Evolutionary conservation across 2,888 invertebrate genomes (phyloP), one percentile per base, ranked within the genome.

Genomic region (Glaucopsyche alexis): DNA sequence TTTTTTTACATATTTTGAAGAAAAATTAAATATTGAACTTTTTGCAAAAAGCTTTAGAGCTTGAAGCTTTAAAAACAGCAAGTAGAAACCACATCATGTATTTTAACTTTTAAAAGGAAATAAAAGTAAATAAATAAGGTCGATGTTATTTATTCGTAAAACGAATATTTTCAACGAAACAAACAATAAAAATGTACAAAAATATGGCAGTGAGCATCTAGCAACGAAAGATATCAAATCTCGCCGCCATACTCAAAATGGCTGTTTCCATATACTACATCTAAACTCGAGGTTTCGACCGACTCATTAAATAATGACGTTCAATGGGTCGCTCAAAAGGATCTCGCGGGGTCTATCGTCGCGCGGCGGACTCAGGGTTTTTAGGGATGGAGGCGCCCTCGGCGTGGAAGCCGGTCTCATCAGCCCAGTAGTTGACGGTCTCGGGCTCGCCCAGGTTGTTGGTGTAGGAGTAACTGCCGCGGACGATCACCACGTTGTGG

Each of bases 371-470:
- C 29, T 60, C 84, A 29, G 60, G 60, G 7, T 13, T 29, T 69
- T 94, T 94, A 71, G 95, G 95, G 80, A 95, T 84, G 84, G 95
- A 94, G 0, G 90, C 90, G 66, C 95, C 95, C 69, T 94, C 92
- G 1, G 95, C 93, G 76, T 93, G 94, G 93, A 88, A 96, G 75
- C 95, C 95, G 77, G 85, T 94, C 84, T 95, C 95, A 78, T 95
- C 95, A 70, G 95, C 95, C 75, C 81, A 83, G 87, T 95, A 95
- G 71, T 81, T 91, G 77, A 95, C 77, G 45, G 83, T 81, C 77
- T 94, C 93, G 4, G 86, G 84, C 13, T 90, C 90, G 76, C 95
- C 95, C 1, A 95, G 94, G 0, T 88, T 84, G 74, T 93, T 88
- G 4, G 87, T 85, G 87, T 95, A 95, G 0, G 91, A 85, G 87